A percentile compares a stretch with the other conserved stretches of the same genome.
These are phyloP conservation scores for Drosophila funebris DNA, from an alignment of 1,140 invertebrate genomes.

Conservation along the genomic window DNA sequence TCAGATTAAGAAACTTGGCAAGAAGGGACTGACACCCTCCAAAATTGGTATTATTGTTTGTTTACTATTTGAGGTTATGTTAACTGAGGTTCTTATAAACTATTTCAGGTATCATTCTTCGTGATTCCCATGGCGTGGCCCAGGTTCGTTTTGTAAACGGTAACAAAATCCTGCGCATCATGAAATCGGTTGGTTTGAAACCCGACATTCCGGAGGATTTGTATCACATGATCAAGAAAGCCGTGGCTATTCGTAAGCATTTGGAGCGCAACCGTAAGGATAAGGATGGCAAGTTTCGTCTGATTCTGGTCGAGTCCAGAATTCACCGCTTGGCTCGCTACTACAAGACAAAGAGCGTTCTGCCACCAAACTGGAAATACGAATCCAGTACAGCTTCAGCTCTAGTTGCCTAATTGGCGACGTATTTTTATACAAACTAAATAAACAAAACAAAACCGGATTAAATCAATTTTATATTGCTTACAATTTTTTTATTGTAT, in stretches of 20 bases:
- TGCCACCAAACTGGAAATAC: slow-evolving; percentile 99
- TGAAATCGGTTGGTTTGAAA: slow-evolving; percentile 98
- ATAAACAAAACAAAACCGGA: slow-evolving; percentile 24
- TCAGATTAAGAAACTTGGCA: slow-evolving; percentile 98
- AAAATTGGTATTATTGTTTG: slow-evolving; percentile 93
- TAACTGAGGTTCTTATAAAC: slow-evolving; percentile 87
- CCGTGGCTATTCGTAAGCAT: slow-evolving; percentile 99
- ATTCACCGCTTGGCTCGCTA: slow-evolving; percentile 99
- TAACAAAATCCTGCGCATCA: slow-evolving; percentile 98
- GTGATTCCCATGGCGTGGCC: slow-evolving; percentile 99
- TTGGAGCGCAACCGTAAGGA: slow-evolving; percentile 98
- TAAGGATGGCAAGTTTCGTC: slow-evolving; percentile 98
- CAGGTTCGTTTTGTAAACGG: slow-evolving; percentile 98
- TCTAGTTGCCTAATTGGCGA: slow-evolving; percentile 94
- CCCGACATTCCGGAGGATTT: slow-evolving; percentile 99
- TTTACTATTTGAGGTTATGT: slow-evolving; percentile 85
- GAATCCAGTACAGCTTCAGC: slow-evolving; percentile 98
- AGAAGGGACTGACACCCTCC: slow-evolving; percentile 99
- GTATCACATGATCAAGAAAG: slow-evolving; percentile 99
- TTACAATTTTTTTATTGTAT: background rate
- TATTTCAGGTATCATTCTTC: slow-evolving; percentile 95
- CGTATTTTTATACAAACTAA: slow-evolving; percentile 10
- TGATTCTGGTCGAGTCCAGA: slow-evolving; percentile 99
- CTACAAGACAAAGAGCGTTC: slow-evolving; percentile 98
- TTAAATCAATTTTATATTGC: background rate